Evolutionary conservation across 2,888 invertebrate genomes (phyloP), one percentile per base, ranked within the genome.

Genomic region (Drosophila silvestris): DNA sequence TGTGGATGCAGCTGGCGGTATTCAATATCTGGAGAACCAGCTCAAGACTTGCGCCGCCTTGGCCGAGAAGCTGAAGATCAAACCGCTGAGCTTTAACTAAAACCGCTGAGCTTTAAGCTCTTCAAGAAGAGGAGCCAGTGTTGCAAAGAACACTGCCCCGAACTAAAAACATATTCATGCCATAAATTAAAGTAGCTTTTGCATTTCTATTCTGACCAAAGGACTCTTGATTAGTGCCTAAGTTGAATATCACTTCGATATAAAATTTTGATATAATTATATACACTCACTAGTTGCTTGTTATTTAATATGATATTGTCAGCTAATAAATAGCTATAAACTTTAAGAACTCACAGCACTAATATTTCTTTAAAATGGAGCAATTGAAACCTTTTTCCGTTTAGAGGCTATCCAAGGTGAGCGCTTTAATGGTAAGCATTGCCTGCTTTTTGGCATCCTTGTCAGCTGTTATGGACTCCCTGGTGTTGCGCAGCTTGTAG

Each of bases 1-100:
- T 59, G 96, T 97, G 0, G 96, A 97, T 61, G 85, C 91, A 26
- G 94, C 94, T 10, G 98, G 98, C 12, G 97, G 97, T 0, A 96
- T 98, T 39, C 93, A 94, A 0, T 98, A 98, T 91, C 95, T 97
- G 73, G 93, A 95, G 71, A 97, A 97, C 91, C 97, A 97, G 93
- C 94, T 98, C 0, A 94, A 95, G 26, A 95, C 96, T 51, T 96
- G 96, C 77, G 94, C 94, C 35, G 94, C 94, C 0, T 92, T 96
- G 12, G 95, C 96, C 0, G 91, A 94, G 59, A 93, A 93, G 65
- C 93, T 96, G 1, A 94, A 95, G 7, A 95, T 96, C 1, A 92
- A 92, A 37, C 94, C 94, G 0, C 89, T 94, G 62, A 54, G 71
- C 53, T 93, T 93, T 64, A 67, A 77, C 50, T 88, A 63, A 60